Evolutionary conservation across 2,888 invertebrate species (phyloP), one percentile per base, ranked within the genome.

Genomic region (Gymnoscelis rufifasciata): DNA sequence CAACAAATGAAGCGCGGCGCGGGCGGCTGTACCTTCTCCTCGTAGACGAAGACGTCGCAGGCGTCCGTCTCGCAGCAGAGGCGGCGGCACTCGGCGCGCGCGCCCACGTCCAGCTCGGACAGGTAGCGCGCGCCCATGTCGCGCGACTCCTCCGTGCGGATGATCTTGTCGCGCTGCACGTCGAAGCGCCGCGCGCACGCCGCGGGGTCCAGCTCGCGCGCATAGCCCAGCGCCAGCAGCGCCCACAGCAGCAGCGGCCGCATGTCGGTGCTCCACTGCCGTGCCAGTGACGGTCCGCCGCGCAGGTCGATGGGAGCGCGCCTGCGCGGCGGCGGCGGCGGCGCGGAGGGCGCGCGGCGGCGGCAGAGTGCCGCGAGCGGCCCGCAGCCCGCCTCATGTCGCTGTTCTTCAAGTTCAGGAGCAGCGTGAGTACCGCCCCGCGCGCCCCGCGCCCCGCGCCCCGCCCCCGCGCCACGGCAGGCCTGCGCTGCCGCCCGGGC

Each of bases 41-140:
- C 97, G 72, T 94, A 97, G 59, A 97, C 94, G 77, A 96, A 97
- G 14, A 97, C 96, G 79, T 97, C 96, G 78, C 97, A 97, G 52
- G 91, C 83, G 38, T 93, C 92, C 2, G 95, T 96, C 78, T 95
- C 93, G 82, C 97, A 97, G 84, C 97, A 97, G 54, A 95, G 90
- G 40, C 93, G 90, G 67, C 96, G 89, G 73, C 97, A 97, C 73
- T 96, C 95, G 62, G 92, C 91, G 58, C 94, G 91, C 41, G 94
- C 91, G 59, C 93, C 92, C 67, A 96, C 89, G 76, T 96, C 95
- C 54, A 94, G 91, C 75, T 95, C 96, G 71, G 94, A 95, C 37
- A 97, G 86, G 82, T 95, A 97, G 71, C 94, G 93, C 41, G 97
- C 97, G 42, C 97, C 97, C 91, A 96, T 92, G 40, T 93, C 92